Conservation (phyloP, 2,797 vertebrate genomes). For the Selene dorsalis region DNA sequence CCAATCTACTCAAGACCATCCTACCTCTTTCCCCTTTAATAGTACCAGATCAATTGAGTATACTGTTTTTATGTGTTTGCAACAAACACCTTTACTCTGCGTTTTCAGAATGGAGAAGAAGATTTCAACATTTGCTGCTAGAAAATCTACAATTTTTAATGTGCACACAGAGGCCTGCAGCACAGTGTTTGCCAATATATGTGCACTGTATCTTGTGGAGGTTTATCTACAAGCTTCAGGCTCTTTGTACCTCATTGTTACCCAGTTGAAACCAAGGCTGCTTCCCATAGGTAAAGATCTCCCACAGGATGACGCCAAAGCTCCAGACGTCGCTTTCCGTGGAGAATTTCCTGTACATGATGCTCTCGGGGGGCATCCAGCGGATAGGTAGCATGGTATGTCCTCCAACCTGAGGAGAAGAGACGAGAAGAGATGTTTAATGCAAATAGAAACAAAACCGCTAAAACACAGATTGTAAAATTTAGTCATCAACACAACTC, state of each 20-base stretch:
- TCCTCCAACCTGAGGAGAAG: slow-evolving; percentile 90
- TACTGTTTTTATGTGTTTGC: slow-evolving; percentile 7
- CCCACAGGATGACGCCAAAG: slow-evolving; percentile 98
- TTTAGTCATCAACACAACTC: slow-evolving; percentile 50
- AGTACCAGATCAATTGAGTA: slow-evolving; percentile 2
- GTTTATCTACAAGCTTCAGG: slow-evolving; percentile 25
- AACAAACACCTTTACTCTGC: slow-evolving; percentile 23
- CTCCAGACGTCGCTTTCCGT: slow-evolving; percentile 99
- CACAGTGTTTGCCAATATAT: neutral
- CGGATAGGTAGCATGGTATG: slow-evolving; percentile 99
- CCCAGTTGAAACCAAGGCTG: slow-evolving; percentile 99
- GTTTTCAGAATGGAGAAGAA: slow-evolving; percentile 12
- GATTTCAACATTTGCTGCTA: neutral
- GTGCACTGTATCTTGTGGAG: slow-evolving; percentile 8
- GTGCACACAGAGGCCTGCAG: slow-evolving; percentile 6
- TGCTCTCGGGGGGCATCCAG: slow-evolving; percentile 99
- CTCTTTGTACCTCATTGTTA: slow-evolving; percentile 92
- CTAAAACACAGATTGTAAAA: slow-evolving; percentile 47
- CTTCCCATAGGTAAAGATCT: slow-evolving; percentile 99
- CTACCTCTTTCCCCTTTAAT: neutral
- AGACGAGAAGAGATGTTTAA: slow-evolving; percentile 29
- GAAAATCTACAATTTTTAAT: slow-evolving; percentile 17
- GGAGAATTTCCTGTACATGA: slow-evolving; percentile 99
- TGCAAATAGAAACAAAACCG: slow-evolving; percentile 28
- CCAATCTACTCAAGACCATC: neutral